Percentiles rank a stretch among this genome's conserved stretches.
Conservation (phyloP, 2,113 vertebrate species). For the Eira barbara region DNA sequence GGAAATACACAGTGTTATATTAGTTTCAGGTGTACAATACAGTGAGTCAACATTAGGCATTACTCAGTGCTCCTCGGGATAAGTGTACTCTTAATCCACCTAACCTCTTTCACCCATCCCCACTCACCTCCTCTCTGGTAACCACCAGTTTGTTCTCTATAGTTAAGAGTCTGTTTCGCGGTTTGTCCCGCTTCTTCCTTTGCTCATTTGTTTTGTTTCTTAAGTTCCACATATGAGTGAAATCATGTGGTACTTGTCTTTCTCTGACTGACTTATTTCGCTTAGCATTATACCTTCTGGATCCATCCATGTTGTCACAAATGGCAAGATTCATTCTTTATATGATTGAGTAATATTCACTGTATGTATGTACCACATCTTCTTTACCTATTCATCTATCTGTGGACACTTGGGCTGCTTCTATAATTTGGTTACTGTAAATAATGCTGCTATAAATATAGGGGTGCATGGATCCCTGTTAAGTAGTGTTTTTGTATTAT, state of each 20-base stretch:
- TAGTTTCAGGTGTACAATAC: neutral
- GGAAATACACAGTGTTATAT: neutral
- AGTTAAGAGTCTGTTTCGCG: neutral
- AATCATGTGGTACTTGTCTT: neutral
- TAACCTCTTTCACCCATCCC: neutral
- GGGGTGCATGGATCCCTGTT: neutral
- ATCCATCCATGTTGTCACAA: neutral
- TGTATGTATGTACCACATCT: neutral
- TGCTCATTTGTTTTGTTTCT: neutral
- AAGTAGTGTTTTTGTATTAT: neutral
- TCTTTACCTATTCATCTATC: neutral
- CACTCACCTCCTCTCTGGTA: neutral
- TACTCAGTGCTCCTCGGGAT: neutral
- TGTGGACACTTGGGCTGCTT: neutral
- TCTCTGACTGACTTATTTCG: neutral
- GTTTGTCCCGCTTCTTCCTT: neutral
- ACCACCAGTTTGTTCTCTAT: neutral
- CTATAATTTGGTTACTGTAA: neutral
- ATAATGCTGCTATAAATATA: neutral
- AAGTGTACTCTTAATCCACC: neutral
- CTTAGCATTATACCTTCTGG: neutral
- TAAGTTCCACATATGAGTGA: neutral
- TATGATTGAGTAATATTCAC: neutral
- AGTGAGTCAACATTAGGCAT: neutral
- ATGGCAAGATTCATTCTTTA: neutral